Conservation (phyloP, 2,888 invertebrate species). For the Punctoribates punctum region DNA sequence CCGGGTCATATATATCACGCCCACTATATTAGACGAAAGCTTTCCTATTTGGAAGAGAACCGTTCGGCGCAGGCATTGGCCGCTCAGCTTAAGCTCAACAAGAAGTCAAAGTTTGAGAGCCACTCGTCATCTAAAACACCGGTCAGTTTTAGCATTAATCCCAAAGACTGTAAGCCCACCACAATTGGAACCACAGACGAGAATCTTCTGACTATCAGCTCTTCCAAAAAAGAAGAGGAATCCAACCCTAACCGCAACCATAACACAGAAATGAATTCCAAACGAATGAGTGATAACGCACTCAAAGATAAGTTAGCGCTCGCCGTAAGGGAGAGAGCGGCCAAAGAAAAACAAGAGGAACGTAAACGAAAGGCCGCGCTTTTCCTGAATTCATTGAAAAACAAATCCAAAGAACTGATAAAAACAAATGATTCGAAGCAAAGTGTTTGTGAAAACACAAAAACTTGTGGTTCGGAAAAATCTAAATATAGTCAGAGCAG, state of each 20-base stretch:
- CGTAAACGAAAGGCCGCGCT: conserved; percentile 75
- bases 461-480: conserved; percentile 25
- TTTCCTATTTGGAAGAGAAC: conserved; percentile 39
- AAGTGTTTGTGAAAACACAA: neutral
- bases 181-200: conserved; percentile 11
- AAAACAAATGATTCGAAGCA: neutral
- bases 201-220: neutral
- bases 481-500: neutral
- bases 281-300: conserved; percentile 44
- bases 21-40: conserved; percentile 63
- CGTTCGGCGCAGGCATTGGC: conserved; percentile 51
- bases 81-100: neutral
- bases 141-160: conserved; percentile 35
- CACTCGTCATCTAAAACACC: conserved; percentile 54
- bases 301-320: conserved; percentile 51
- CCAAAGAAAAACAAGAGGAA: conserved; percentile 58
- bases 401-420: conserved; percentile 46
- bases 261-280: conserved; percentile 8
- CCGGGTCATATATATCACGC: conserved; percentile 70
- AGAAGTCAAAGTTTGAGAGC: conserved; percentile 54
- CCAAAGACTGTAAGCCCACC: conserved; percentile 34
- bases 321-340: conserved; percentile 54
- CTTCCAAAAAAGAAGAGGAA: conserved; percentile 5
- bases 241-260: neutral
- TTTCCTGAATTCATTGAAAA: conserved; percentile 64